Percentiles rank a stretch among this genome's conserved stretches.
phyloP scores from a whole-genome alignment of 1,140 invertebrate species.

The Dendroctonus valens region DNA sequence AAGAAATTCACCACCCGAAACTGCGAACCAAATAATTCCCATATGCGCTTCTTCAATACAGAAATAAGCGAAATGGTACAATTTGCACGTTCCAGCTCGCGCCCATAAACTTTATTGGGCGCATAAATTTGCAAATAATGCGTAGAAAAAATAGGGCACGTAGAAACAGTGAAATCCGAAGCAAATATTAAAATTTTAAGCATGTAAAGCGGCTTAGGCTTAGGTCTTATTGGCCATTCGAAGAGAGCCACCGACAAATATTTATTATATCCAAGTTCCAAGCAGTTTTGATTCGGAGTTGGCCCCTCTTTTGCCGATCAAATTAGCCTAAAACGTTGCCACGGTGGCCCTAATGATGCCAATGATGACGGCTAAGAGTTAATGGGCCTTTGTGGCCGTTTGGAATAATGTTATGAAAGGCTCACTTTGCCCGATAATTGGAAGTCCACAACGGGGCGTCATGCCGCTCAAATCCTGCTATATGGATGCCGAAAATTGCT shows the following conservation, averaged over 20 bases:
- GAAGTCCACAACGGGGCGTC: slow-evolving; percentile 19
- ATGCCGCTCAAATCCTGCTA: background rate
- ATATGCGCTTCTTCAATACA: too few relatives aligned
- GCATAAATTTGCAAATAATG: slow-evolving; percentile 18
- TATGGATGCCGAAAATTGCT: slow-evolving; percentile 5
- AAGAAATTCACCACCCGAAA: background rate
- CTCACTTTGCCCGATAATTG: slow-evolving; percentile 25
- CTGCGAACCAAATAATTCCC: background rate
- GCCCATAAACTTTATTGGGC: slow-evolving; percentile 13
- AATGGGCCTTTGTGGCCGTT: slow-evolving; percentile 38
- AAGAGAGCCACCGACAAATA: too few relatives aligned
- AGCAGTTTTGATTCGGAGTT: background rate
- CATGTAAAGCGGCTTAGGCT: background rate
- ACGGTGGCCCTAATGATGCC: slow-evolving; percentile 25
- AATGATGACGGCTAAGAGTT: slow-evolving; percentile 37
- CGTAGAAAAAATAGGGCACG: slow-evolving; percentile 15
- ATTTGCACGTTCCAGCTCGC: slow-evolving; percentile 10
- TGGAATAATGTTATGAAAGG: slow-evolving; percentile 36
- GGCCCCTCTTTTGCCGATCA: slow-evolving; percentile 5
- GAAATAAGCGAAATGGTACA: background rate
- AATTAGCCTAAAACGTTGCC: slow-evolving; percentile 31
- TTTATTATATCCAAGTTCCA: too few relatives aligned
- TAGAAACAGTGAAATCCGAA: slow-evolving; percentile 21
- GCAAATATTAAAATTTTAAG: slow-evolving; percentile 13
- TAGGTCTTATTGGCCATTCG: too few relatives aligned